Evolutionary conservation across 2,888 invertebrate genomes (phyloP).

Genomic region (Conus canariensis): DNA sequence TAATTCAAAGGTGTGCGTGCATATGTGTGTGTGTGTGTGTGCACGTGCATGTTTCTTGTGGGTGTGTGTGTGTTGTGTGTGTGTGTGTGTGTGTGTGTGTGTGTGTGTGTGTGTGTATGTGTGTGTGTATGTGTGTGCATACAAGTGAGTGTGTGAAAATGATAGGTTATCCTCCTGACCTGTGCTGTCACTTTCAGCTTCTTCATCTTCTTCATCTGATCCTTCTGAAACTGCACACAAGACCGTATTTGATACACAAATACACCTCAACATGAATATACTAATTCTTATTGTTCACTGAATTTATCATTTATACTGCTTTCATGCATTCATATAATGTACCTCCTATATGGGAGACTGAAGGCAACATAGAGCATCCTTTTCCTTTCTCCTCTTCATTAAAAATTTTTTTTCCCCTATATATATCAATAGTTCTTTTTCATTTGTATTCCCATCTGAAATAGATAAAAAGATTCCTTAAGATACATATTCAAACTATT

Average conservation of each 20-base stretch:
- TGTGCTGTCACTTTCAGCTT: slow-evolving; percentile 50
- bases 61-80: not conserved
- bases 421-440: no score
- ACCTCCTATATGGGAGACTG: no score
- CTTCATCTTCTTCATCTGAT: slow-evolving; percentile 45
- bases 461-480: no score
- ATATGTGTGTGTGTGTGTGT: not conserved
- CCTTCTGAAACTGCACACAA: not conserved
- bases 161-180: slow-evolving; percentile 32
- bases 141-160: not conserved
- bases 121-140: not conserved
- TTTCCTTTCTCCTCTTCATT: no score
- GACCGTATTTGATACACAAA: not conserved
- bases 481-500: no score
- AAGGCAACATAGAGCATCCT: no score
- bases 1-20: not conserved
- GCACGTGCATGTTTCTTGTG: not conserved
- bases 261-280: no score
- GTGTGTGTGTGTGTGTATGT: not conserved
- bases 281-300: no score
- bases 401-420: no score
- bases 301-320: no score
- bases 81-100: not conserved
- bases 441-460: no score
- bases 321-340: no score